Conservation (phyloP, 1,140 invertebrate species). For the Eriocheir sinensis region DNA sequence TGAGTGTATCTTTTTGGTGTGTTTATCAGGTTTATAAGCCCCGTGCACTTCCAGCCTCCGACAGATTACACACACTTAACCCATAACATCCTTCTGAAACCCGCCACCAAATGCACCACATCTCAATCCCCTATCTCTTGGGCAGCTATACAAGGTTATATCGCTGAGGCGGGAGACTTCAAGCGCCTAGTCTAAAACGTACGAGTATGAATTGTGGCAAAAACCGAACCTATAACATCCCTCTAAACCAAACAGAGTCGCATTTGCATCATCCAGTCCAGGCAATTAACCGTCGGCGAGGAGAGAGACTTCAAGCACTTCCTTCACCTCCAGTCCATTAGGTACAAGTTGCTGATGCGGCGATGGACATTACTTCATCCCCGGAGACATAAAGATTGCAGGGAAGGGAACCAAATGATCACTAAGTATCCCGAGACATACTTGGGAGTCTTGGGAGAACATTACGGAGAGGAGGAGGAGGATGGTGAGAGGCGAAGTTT, state of each 20-base stretch:
- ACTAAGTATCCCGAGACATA: not conserved
- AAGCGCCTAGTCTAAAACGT: too few species aligned
- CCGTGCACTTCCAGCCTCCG: not conserved
- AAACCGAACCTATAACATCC: not conserved
- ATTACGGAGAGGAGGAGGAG: not conserved
- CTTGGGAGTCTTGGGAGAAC: not conserved
- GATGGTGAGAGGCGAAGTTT: too few species aligned
- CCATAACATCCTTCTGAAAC: not conserved
- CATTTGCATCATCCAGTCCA: not conserved
- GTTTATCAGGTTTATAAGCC: too few species aligned
- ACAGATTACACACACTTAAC: not conserved
- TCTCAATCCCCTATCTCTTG: too few species aligned
- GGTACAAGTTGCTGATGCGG: not conserved
- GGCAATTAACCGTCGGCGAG: not conserved
- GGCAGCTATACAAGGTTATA: too few species aligned
- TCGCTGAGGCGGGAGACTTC: too few species aligned
- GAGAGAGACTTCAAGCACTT: not conserved
- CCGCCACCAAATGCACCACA: too few species aligned
- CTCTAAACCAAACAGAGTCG: not conserved
- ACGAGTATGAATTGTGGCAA: too few species aligned
- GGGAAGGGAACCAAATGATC: not conserved
- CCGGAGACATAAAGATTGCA: not conserved
- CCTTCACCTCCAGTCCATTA: not conserved
- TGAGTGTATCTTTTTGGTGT: too few species aligned
- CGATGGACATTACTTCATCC: not conserved